phyloP scores from a whole-genome alignment of 2,797 vertebrate genomes.

The Sebastes steindachneri region DNA sequence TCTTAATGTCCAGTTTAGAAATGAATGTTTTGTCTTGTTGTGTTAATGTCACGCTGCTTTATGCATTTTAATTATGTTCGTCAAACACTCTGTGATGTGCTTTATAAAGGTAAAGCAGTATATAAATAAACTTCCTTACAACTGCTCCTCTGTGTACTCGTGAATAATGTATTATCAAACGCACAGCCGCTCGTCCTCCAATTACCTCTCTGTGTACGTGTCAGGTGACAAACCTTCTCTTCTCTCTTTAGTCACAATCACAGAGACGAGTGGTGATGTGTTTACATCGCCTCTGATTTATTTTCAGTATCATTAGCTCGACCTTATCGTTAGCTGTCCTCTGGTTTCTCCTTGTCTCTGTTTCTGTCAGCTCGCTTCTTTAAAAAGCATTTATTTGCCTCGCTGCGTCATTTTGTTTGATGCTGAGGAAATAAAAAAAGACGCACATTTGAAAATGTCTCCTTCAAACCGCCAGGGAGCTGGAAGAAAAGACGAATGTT shows the following conservation, averaged over 20 bases:
- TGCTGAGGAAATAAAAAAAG: constrained; percentile 31
- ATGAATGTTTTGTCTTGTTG: neutral
- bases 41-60: neutral
- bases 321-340: constrained; percentile 14
- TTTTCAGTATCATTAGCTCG: constrained; percentile 30
- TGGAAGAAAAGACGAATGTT: neutral
- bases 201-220: neutral
- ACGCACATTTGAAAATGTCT: constrained; percentile 6
- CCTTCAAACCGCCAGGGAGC: neutral
- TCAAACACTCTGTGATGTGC: neutral
- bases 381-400: constrained; percentile 16
- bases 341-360: constrained; percentile 21
- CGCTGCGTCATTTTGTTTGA: constrained; percentile 25
- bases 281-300: constrained; percentile 33
- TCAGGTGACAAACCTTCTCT: constrained; percentile 6
- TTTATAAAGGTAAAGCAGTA: neutral
- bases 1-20: neutral
- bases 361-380: constrained; percentile 29
- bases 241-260: neutral
- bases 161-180: constrained; percentile 40
- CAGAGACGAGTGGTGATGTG: neutral
- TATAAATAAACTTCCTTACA: constrained; percentile 23
- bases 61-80: neutral
- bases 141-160: neutral
- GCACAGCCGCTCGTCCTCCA: neutral